Base-by-base conservation (phyloP, 2,797 vertebrate species). In the Rhinogobio ventralis region DNA sequence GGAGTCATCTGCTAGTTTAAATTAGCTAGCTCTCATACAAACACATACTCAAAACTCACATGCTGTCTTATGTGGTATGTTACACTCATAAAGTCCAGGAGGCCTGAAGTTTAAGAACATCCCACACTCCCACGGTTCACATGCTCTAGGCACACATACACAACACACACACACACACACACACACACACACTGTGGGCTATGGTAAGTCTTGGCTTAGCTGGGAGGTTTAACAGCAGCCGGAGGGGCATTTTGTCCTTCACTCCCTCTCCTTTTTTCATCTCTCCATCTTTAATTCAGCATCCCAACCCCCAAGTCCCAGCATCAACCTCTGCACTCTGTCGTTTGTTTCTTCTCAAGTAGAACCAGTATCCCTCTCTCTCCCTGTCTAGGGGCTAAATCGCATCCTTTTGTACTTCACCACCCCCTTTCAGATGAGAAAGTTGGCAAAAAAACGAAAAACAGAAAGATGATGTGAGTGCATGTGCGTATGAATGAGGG, bases 181-280 rank as follows among this genome's bases (percentile, higher is more conserved):
- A 55, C 28, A 82, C 51, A 84, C 51, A 49, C 74, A 53, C 60
- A 53, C 66, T 81, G 30, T 77, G 55, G 73, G 64, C 45, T 79
- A 79, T 73, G 75, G 84, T 78, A 87, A 80, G 73, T 90, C 87
- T 90, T 89, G 79, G 36, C 71, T 84, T 19, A 2, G 8, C 71
- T 57, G 51, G 49, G 64, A 72, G 36, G 36, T 51, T 53, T 72
- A 68, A 36, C 66, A 68, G 71, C 51, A 77, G 64, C 82, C 36
- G 28, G 51, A 80, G 82, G 67, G 53, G 13, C 72, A 39, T 53
- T 42, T 74, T 67, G 42, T 74, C 72, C 77, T 72, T 80, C 66
- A 80, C 20, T 91, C 88, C 80, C 90, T 92, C 90, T 88, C 91
- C 91, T 91, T 55, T 57, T 53, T 62, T 80, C 51, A 78, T 79